These are phyloP conservation scores for Propithecus perrieri DNA, from an alignment of 2,797 vertebrate genomes.

Conservation along the genomic window DNA sequence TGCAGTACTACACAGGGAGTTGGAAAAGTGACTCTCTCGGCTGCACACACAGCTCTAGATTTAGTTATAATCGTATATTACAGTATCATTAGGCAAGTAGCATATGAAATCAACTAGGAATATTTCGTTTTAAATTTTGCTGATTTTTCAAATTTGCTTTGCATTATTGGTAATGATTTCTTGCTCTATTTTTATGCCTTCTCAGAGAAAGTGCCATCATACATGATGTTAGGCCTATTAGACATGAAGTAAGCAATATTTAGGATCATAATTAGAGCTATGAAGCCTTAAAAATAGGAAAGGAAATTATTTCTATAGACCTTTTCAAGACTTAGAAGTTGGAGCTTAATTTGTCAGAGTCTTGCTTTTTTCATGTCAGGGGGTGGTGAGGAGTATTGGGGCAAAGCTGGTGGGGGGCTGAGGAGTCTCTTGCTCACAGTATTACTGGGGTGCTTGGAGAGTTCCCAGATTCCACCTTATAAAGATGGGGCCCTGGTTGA, in stretches of 20 bases:
- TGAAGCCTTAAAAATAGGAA: constrained; percentile 79
- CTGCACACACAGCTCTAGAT: constrained; percentile 52
- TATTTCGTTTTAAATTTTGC: constrained; percentile 84
- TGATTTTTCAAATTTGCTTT: constrained; percentile 87
- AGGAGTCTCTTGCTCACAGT: background rate
- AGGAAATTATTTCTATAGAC: constrained; percentile 71
- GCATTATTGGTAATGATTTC: constrained; percentile 83
- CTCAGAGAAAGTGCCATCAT: constrained; percentile 81
- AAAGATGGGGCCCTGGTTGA: background rate
- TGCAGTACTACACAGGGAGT: too few species aligned
- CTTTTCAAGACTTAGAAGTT: constrained; percentile 65
- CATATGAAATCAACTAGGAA: constrained; percentile 80
- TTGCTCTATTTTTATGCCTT: constrained; percentile 80
- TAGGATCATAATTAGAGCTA: constrained; percentile 76
- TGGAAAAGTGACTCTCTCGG: background rate
- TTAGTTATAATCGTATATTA: constrained; percentile 77
- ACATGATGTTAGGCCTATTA: constrained; percentile 83
- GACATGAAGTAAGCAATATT: constrained; percentile 78
- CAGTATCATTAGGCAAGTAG: constrained; percentile 79
- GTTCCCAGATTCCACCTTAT: background rate
- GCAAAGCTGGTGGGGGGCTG: constrained; percentile 38
- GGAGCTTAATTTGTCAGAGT: constrained; percentile 24
- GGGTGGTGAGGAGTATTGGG: constrained; percentile 61
- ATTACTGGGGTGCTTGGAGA: background rate
- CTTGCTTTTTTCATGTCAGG: constrained; percentile 66